Evolutionary conservation across 2,797 vertebrate genomes (phyloP).

Genomic region (Acomys russatus): DNA sequence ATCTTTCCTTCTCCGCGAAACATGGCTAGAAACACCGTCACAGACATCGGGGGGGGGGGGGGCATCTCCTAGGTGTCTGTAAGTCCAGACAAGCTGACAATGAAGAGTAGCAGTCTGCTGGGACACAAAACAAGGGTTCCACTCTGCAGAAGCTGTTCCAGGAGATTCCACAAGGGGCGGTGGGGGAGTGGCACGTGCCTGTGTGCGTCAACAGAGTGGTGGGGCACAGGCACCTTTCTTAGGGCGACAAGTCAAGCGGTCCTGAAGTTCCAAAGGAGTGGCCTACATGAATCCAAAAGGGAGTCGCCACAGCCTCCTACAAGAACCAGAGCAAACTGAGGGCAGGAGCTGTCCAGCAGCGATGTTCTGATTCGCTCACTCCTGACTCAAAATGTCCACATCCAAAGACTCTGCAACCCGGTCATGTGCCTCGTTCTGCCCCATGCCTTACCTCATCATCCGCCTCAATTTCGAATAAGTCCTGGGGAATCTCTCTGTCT

Average conservation of each 20-base stretch:
- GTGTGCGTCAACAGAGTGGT: too few species aligned
- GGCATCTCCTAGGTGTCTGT: background rate
- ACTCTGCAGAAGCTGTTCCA: background rate
- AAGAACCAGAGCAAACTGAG: background rate
- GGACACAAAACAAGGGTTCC: background rate
- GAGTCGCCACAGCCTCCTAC: background rate
- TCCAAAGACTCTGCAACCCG: background rate
- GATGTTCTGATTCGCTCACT: background rate
- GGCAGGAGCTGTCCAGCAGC: background rate
- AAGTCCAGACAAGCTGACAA: background rate
- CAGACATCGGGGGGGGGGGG: background rate
- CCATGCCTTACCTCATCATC: background rate
- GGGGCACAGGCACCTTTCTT: background rate
- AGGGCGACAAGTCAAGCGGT: rapidly evolving
- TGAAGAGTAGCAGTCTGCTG: background rate
- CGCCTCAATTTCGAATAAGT: rapidly evolving
- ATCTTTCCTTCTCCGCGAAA: background rate
- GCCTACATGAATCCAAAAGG: rapidly evolving
- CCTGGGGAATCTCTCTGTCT: background rate
- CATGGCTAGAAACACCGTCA: background rate
- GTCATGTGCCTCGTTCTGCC: background rate
- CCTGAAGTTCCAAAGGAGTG: too few species aligned
- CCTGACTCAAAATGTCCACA: background rate
- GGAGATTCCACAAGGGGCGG: too few species aligned
- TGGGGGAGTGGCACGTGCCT: too few species aligned